phyloP scores from a whole-genome alignment of 2,888 invertebrate genomes.

The Lepas anatifera region DNA sequence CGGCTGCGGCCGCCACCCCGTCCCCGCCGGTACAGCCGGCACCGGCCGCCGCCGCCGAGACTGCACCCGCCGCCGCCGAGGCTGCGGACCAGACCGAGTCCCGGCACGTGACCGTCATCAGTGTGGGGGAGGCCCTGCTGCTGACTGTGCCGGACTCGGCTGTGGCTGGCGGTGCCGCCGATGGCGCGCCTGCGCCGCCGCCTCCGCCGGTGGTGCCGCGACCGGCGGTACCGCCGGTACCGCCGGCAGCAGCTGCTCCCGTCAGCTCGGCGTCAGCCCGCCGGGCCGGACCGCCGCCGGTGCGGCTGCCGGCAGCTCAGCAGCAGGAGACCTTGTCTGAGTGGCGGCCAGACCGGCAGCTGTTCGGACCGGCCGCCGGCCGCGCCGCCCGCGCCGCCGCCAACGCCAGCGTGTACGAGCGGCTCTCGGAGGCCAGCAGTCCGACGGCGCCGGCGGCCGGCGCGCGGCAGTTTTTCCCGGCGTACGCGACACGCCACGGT shows the following conservation, averaged over 20 bases:
- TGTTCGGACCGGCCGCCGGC: neutral
- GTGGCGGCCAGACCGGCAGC: neutral
- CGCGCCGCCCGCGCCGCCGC: neutral
- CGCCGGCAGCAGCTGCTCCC: neutral
- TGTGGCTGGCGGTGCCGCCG: neutral
- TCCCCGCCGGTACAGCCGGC: neutral
- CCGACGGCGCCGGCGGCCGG: neutral
- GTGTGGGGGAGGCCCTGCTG: neutral
- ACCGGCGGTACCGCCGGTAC: neutral
- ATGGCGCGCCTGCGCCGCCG: neutral
- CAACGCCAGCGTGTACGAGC: neutral
- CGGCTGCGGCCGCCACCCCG: neutral
- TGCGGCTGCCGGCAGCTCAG: neutral
- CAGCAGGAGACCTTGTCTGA: neutral
- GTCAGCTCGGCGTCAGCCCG: neutral
- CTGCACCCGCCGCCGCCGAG: neutral
- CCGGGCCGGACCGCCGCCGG: neutral
- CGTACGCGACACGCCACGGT: neutral
- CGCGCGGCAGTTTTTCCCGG: neutral
- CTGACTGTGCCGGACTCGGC: neutral
- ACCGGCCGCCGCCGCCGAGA: neutral
- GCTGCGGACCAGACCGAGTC: neutral
- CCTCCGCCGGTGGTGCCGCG: neutral
- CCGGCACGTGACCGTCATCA: neutral
- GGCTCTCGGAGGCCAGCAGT: neutral